phyloP scores from a whole-genome alignment of 2,113 vertebrate species.

The Rallus limicola region DNA sequence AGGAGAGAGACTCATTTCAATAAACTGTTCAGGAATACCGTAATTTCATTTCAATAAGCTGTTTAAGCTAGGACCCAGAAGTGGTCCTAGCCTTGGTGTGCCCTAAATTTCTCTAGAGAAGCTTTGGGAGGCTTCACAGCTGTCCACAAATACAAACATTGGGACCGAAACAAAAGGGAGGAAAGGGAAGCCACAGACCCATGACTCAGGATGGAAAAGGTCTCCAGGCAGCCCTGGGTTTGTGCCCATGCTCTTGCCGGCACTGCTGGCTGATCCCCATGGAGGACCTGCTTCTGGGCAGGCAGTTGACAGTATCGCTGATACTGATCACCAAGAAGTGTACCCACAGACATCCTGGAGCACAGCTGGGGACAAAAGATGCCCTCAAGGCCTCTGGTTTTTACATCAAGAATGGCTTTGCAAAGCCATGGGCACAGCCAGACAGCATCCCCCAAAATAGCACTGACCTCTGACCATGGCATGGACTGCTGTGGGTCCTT shows the following conservation, averaged over 20 bases:
- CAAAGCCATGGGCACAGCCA: background rate
- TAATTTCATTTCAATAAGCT: background rate
- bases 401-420: background rate
- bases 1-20: background rate
- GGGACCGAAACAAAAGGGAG: background rate
- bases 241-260: background rate
- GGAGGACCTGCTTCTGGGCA: background rate
- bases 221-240: background rate
- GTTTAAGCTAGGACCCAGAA: background rate
- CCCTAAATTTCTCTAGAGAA: background rate
- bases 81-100: background rate
- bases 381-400: background rate
- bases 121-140: background rate
- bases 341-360: background rate
- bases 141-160: background rate
- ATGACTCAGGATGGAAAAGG: background rate
- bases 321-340: background rate
- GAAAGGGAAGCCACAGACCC: background rate
- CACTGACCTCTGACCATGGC: background rate
- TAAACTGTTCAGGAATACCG: background rate
- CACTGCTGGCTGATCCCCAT: accelerated
- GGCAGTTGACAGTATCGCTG: accelerated
- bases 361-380: accelerated
- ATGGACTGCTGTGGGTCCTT: background rate
- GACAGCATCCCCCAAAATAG: background rate